phyloP scores from a whole-genome alignment of 2,797 vertebrate species.

The Pantherophis alleghaniensis region DNA sequence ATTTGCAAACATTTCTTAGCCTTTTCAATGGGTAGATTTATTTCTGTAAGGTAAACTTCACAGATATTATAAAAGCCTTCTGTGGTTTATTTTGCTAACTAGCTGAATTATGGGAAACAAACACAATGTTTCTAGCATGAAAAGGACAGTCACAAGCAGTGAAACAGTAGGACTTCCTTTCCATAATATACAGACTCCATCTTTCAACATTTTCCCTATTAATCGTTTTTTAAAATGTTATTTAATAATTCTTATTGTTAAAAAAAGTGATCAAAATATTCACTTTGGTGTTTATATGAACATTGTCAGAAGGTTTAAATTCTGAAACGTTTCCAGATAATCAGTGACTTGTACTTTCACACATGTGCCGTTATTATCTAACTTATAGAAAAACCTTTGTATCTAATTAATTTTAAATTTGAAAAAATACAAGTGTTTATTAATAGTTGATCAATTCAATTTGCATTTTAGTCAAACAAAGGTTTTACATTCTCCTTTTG shows the following conservation, averaged over 20 bases:
- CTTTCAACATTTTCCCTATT: not conserved
- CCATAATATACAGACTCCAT: not conserved
- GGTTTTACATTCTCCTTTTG: not conserved
- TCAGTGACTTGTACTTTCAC: not conserved
- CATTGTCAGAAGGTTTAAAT: not conserved
- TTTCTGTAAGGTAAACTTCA: conserved; percentile 2
- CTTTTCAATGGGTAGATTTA: conserved; percentile 10
- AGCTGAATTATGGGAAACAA: conserved; percentile 3
- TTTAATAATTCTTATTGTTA: not conserved
- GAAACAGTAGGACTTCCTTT: not conserved
- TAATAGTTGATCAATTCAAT: not conserved
- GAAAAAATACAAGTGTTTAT: not conserved
- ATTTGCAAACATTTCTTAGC: not conserved
- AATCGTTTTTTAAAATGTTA: not conserved
- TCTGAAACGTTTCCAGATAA: not conserved
- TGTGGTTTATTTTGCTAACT: not conserved
- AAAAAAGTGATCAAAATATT: not conserved
- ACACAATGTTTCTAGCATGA: not conserved
- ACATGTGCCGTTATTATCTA: not conserved
- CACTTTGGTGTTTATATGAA: not conserved
- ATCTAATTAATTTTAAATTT: not conserved
- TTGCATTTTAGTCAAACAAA: not conserved
- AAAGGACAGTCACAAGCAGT: not conserved
- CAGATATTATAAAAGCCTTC: not conserved
- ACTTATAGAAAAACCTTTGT: not conserved